A percentile compares a stretch with the other conserved stretches of the same genome.
Evolutionary conservation across 2,113 vertebrate species (phyloP).

Genomic region (Sinocyclocheilus anophthalmus): DNA sequence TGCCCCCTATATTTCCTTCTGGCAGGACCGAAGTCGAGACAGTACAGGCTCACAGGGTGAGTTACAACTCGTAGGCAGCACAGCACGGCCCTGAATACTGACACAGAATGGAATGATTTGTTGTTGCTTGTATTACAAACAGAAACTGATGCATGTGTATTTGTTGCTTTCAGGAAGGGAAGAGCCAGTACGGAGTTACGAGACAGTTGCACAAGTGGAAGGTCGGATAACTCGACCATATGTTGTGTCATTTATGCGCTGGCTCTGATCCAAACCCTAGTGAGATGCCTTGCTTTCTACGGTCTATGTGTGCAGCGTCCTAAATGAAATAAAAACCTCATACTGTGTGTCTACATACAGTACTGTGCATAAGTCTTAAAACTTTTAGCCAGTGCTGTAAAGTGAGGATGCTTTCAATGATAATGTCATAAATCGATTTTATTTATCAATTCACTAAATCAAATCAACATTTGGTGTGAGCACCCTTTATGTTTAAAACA

Average conservation of each 20-base stretch:
- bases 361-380: too few species aligned
- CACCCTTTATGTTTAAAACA: too few species aligned
- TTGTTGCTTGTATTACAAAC: not conserved
- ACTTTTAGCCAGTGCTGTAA: too few species aligned
- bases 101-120: not conserved
- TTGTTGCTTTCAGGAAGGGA: constrained; percentile 79
- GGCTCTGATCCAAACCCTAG: not conserved
- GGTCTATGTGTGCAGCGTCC: not conserved
- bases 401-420: too few species aligned
- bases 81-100: not conserved
- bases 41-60: constrained; percentile 85
- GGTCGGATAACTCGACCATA: constrained; percentile 68
- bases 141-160: constrained; percentile 44
- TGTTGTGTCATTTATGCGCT: not conserved
- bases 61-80: constrained; percentile 16
- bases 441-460: too few species aligned
- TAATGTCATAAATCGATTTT: too few species aligned
- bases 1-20: not conserved
- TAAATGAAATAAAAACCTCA: not conserved
- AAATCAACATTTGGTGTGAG: too few species aligned
- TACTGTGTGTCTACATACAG: not conserved
- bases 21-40: constrained; percentile 86
- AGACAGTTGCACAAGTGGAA: constrained; percentile 91
- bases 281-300: not conserved
- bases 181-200: constrained; percentile 86